Base-by-base conservation (phyloP, 2,888 invertebrate genomes). In the Zonitis immaculata region DNA sequence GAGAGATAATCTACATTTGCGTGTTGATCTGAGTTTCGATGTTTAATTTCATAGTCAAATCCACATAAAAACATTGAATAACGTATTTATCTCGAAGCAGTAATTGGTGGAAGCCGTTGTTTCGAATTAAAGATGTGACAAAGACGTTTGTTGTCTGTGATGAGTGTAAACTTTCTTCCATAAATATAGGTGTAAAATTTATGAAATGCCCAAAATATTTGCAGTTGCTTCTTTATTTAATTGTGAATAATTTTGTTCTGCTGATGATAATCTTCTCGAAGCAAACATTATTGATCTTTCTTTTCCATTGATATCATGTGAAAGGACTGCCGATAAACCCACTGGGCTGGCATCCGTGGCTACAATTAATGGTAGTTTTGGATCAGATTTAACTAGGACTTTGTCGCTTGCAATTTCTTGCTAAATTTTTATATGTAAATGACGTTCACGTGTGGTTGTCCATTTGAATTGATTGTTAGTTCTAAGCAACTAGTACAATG, bases 331-430 rank as follows among this genome's bases (percentile, higher is more conserved):
- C 7, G 47, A 45, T n/a, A 60, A 25, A 9, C 56, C 55, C 9
- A 18, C 16, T 25, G 44, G 11, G 0, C 54, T 48, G 1, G 51
- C 48, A 44, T 57, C 57, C 5, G 30, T 22, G 14, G 49, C 9
- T 14, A 55, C 25, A 16, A 44, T 42, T 16, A 57, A 12, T 43
- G 47, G 47, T 27, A 52, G 11, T 18, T 53, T 27, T n/a, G 60
- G 57, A 51, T 63, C 30, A 56, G 55, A 62, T 57, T 58, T 52
- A 42, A 50, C 47, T 20, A 61, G 44, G 47, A 54, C 51, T 14
- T 43, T 47, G 44, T 58, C 60, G 18, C 56, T 52, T 2, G 54
- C 48, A 18, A 62, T 56, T 12, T 47, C 43, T 8, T 48, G 22
- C 27, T 61, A 60, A 3, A 60, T 51, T 46, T 49, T 51, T 11